Evolutionary conservation across 2,113 vertebrate species (phyloP), one percentile per base, ranked within the genome.

Genomic region (Entomyzon cyanotis): DNA sequence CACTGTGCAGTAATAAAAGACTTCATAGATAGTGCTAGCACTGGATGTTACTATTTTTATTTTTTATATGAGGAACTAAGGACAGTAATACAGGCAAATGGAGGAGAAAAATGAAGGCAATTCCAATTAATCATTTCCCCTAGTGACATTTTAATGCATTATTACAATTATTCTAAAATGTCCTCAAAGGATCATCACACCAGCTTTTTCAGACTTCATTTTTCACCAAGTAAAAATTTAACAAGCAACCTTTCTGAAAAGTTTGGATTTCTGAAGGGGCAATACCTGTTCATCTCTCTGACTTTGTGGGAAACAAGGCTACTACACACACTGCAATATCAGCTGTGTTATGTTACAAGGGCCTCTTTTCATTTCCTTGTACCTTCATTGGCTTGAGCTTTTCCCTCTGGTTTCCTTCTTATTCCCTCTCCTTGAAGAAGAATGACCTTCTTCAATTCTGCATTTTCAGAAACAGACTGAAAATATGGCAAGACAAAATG

Each of bases 141-240:
- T 31, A 30, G 84, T 96, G 98, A 98, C 98, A 97, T 96, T 95
- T 98, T 97, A 98, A 99, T 98, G 97, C 96, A 97, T 98, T 98
- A 97, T 95, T 98, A 97, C 96, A 97, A 97, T 98, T 98, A 98
- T 94, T 98, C 95, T 94, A 96, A 96, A 96, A 97, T 84, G 96
- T 92, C 96, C 96, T 97, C 95, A 96, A 95, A 97, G 95, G 94
- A 96, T 94, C 96, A 86, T 52, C 91, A 96, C 59, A 90, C 75
- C 83, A 96, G 95, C 91, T 96, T 94, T 80, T 84, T 16, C 82
- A 78, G 82, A 84, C 42, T 95, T 97, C 97, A 98, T 98, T 98
- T 98, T 97, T 98, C 98, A 98, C 88, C n/a, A 55, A 86, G 83
- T 63, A 59, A 84, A 95, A 96, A 96, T 96, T 93, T 89, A 98